Percentiles rank a stretch among this genome's conserved stretches.
These are phyloP conservation scores for Perca fluviatilis DNA, from an alignment of 2,113 vertebrate species.

Conservation along the genomic window DNA sequence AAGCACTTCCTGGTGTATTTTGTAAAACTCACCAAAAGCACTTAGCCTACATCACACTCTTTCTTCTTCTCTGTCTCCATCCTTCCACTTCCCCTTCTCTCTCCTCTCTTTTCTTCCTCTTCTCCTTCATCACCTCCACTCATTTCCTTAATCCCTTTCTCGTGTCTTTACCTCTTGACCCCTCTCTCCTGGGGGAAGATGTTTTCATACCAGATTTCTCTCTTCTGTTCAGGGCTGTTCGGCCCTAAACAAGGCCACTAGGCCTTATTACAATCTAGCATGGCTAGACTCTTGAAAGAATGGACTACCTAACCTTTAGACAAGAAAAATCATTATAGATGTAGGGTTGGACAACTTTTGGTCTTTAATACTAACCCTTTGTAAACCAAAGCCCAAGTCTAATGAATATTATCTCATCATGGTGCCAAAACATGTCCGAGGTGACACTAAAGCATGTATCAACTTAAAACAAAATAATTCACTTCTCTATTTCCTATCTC, in stretches of 20 bases:
- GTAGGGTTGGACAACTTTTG: slow-evolving; percentile 38
- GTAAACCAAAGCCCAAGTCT: slow-evolving; percentile 76
- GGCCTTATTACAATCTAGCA: slow-evolving; percentile 52
- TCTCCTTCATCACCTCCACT: slow-evolving; percentile 27
- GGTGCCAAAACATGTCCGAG: slow-evolving; percentile 78
- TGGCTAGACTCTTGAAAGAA: slow-evolving; percentile 53
- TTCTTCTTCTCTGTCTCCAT: slow-evolving; percentile 22
- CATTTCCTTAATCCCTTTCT: slow-evolving; percentile 39
- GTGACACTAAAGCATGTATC: slow-evolving; percentile 73
- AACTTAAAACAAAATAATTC: slow-evolving; percentile 52
- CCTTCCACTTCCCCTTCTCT: background rate
- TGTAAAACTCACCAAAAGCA: slow-evolving; percentile 87
- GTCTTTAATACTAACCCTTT: slow-evolving; percentile 62
- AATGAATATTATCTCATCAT: slow-evolving; percentile 42
- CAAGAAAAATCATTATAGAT: slow-evolving; percentile 23
- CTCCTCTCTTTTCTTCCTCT: background rate
- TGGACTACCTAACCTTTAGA: slow-evolving; percentile 54
- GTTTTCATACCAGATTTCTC: slow-evolving; percentile 7
- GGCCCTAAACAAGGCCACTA: slow-evolving; percentile 65
- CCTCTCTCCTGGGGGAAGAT: background rate
- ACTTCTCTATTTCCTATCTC: slow-evolving; percentile 8
- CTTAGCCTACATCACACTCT: slow-evolving; percentile 78
- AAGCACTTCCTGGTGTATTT: slow-evolving; percentile 88
- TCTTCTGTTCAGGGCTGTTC: slow-evolving; percentile 27
- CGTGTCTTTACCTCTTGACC: slow-evolving; percentile 34